phyloP scores from a whole-genome alignment of 2,888 invertebrate genomes.

The Stomorhina lunata region DNA sequence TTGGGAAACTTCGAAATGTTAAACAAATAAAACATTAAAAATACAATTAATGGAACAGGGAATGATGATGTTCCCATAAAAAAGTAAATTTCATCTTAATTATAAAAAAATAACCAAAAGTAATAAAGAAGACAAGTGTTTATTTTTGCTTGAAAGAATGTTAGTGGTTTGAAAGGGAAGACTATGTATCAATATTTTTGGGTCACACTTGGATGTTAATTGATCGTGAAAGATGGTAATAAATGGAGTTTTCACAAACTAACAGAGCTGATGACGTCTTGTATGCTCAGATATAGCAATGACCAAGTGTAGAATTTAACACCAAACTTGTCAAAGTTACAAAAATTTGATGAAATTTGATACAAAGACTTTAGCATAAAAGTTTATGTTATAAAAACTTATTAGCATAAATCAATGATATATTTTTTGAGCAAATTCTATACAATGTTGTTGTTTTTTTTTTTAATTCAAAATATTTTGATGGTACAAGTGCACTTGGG shows the following conservation, averaged over 20 bases:
- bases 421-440: constrained; percentile 42
- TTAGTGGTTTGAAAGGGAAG: not conserved
- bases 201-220: constrained; percentile 60
- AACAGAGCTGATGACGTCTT: not conserved
- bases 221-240: constrained; percentile 47
- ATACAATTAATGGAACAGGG: not conserved
- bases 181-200: not conserved
- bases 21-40: constrained; percentile 56
- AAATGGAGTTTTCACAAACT: constrained; percentile 48
- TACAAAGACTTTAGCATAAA: too few species aligned
- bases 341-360: not conserved
- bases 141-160: not conserved
- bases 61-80: not conserved
- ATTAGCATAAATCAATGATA: constrained; percentile 64
- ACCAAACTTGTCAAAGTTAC: constrained; percentile 54
- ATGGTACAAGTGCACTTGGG: not conserved
- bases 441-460: constrained; percentile 22
- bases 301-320: constrained; percentile 63
- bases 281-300: not conserved
- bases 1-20: not conserved
- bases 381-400: not conserved
- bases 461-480: constrained; percentile 20
- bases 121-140: constrained; percentile 7
- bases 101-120: not conserved
- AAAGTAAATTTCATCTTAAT: constrained; percentile 1